Evolutionary conservation across 2,888 invertebrate genomes (phyloP).

Genomic region (Melanophora roralis): DNA sequence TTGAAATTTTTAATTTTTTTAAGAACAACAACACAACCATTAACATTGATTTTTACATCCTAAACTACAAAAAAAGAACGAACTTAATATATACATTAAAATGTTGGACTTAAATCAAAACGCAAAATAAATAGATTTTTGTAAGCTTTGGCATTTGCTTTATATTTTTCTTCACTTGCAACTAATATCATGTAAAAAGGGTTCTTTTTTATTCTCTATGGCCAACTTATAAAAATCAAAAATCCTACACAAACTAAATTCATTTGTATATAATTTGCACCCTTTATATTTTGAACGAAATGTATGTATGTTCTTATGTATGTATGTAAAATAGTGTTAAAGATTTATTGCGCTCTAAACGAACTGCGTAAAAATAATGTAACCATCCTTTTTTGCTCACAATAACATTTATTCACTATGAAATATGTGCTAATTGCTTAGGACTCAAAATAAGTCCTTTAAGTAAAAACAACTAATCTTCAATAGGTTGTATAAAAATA

Average conservation of each 20-base stretch:
- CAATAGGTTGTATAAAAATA: too few species aligned
- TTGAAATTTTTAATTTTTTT: conserved; percentile 47
- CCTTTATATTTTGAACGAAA: too few species aligned
- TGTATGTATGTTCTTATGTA: neutral
- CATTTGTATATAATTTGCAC: too few species aligned
- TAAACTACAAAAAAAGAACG: neutral
- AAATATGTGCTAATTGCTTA: conserved; percentile 34
- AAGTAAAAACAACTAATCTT: too few species aligned
- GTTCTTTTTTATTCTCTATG: neutral
- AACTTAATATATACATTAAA: neutral
- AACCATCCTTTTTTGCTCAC: neutral
- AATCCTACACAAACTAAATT: too few species aligned
- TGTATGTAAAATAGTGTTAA: neutral
- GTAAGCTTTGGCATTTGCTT: too few species aligned
- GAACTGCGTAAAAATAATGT: conserved; percentile 25
- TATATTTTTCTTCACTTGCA: too few species aligned
- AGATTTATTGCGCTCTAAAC: conserved; percentile 38
- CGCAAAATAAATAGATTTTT: too few species aligned
- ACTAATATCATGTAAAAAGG: too few species aligned
- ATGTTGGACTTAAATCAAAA: neutral
- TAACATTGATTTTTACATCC: conserved; percentile 44
- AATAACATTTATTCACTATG: neutral
- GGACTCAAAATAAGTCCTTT: too few species aligned
- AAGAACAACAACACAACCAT: conserved; percentile 23
- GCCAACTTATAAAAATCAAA: too few species aligned